phyloP scores from a whole-genome alignment of 2,888 invertebrate genomes.

The Orchestes rusci region DNA sequence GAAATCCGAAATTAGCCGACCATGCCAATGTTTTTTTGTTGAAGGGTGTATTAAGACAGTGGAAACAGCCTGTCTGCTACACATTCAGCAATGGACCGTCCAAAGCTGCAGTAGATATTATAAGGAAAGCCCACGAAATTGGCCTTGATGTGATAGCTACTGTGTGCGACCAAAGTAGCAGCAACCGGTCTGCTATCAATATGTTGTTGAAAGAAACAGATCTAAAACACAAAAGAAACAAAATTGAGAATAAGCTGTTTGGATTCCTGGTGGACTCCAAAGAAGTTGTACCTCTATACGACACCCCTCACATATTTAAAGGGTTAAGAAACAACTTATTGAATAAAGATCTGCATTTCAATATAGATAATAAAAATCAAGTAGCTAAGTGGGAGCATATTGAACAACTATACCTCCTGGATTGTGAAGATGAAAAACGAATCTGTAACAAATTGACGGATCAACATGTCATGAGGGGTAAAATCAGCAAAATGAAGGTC shows the following conservation, averaged over 20 bases:
- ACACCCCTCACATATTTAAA: conserved; percentile 8
- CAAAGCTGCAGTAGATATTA: conserved; percentile 15
- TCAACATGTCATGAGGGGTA: conserved; percentile 1
- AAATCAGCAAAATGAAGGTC: no score
- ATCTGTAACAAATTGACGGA: conserved; percentile 1
- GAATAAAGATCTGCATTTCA: conserved; percentile 8
- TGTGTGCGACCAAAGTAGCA: conserved; percentile 31
- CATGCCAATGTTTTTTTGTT: conserved; percentile 30
- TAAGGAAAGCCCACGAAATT: conserved; percentile 18
- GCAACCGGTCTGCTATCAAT: conserved; percentile 25
- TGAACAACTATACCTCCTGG: conserved; percentile 7
- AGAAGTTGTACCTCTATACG: conserved; percentile 9
- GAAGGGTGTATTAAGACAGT: conserved; percentile 24
- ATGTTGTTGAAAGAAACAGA: conserved; percentile 1
- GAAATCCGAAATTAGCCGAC: conserved; percentile 25
- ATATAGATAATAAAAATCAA: not conserved
- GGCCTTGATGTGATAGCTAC: conserved; percentile 29
- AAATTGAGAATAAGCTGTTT: conserved; percentile 5
- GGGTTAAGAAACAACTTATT: conserved; percentile 8
- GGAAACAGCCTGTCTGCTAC: conserved; percentile 28
- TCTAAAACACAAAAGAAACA: not conserved
- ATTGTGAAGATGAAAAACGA: conserved; percentile 1
- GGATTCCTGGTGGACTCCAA: conserved; percentile 3
- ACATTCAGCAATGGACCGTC: conserved; percentile 15
- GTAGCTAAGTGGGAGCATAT: conserved; percentile 7